Conservation (phyloP, 2,113 vertebrate species). For the Calyptommatus sinebrachiatus region DNA sequence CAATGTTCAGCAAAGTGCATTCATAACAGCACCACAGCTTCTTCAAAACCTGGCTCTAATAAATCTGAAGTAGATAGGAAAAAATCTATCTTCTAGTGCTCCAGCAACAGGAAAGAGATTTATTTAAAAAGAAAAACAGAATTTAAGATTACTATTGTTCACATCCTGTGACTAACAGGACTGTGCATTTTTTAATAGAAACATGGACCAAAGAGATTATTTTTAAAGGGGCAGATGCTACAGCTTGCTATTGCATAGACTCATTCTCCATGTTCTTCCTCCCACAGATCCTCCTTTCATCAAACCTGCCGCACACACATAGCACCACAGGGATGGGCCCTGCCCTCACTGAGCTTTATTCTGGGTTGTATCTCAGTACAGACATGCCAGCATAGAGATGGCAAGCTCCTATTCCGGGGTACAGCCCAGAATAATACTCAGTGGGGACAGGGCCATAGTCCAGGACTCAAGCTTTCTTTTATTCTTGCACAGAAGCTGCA, state of each 20-base stretch:
- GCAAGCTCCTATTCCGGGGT: no score
- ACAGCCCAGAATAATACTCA: no score
- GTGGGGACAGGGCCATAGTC: background rate
- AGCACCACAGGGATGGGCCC: no score
- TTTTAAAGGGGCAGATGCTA: background rate
- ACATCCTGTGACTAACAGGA: background rate
- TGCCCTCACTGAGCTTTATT: no score
- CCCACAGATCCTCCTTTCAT: background rate
- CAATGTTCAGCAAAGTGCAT: no score
- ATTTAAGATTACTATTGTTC: background rate
- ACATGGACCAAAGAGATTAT: background rate
- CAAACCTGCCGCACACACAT: background rate
- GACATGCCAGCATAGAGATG: no score
- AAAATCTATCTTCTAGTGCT: background rate
- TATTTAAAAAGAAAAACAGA: background rate
- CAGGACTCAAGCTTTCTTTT: background rate
- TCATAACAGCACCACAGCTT: no score
- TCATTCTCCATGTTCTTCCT: background rate
- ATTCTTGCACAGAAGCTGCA: background rate
- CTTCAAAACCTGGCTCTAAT: no score
- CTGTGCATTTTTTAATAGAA: background rate
- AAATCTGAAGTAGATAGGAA: no score
- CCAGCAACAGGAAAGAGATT: background rate
- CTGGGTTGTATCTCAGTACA: no score
- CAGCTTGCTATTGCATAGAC: background rate